A percentile compares a stretch with the other conserved stretches of the same genome.
Conservation (phyloP, 2,113 vertebrate species). For the Pao palembangensis region DNA sequence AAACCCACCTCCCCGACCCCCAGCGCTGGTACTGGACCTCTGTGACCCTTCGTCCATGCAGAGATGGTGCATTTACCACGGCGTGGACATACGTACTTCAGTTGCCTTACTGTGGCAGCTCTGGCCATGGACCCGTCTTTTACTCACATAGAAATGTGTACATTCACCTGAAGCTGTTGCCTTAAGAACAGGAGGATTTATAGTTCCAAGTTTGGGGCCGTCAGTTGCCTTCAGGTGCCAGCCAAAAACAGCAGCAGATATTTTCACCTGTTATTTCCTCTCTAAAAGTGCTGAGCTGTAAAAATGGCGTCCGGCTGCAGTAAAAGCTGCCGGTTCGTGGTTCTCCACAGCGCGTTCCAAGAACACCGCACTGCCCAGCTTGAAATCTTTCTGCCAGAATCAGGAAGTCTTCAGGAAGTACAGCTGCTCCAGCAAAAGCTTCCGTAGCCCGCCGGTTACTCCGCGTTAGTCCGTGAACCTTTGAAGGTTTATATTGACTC, state of each 20-base stretch:
- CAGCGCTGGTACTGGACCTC: slow-evolving; percentile 61
- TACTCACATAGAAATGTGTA: slow-evolving; percentile 29
- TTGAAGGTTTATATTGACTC: no score
- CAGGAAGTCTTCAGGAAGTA: no score
- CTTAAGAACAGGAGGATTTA: slow-evolving; percentile 21
- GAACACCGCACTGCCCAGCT: no score
- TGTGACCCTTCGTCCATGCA: slow-evolving; percentile 51
- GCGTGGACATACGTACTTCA: slow-evolving; percentile 38
- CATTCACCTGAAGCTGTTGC: slow-evolving; percentile 19
- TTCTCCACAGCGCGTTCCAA: no score
- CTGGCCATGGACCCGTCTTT: slow-evolving; percentile 36
- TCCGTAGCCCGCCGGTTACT: no score
- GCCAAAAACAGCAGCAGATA: slow-evolving; percentile 19
- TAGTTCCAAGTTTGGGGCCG: neutral
- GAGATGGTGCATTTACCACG: slow-evolving; percentile 47
- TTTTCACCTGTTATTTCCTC: slow-evolving; percentile 13
- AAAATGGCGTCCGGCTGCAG: slow-evolving; percentile 16
- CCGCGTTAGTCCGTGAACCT: no score
- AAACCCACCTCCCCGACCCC: slow-evolving; percentile 37
- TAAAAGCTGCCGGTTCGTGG: neutral
- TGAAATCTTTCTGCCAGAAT: no score
- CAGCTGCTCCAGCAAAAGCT: no score
- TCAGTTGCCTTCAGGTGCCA: slow-evolving; percentile 16
- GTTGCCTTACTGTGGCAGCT: slow-evolving; percentile 49
- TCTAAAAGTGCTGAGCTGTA: slow-evolving; percentile 13